A percentile compares a stretch with the other conserved stretches of the same genome.
These are phyloP conservation scores for Phoxinus dragarum DNA, from an alignment of 2,797 vertebrate genomes.

Conservation along the genomic window DNA sequence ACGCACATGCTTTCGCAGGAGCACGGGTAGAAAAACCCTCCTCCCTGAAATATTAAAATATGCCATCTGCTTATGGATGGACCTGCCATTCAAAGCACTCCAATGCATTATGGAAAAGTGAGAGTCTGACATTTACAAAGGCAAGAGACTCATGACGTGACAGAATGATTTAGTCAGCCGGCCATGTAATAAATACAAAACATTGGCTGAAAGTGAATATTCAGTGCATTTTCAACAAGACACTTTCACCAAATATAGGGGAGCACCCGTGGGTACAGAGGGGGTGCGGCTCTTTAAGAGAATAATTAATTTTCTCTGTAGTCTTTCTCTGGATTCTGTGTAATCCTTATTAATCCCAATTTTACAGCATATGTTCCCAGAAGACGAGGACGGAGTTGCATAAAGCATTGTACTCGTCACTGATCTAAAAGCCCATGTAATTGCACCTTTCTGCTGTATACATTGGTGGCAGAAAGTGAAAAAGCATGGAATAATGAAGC, in stretches of 20 bases:
- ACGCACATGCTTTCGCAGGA: not conserved
- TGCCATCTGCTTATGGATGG: constrained; percentile 36
- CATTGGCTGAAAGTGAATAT: constrained; percentile 35
- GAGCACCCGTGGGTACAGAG: constrained; percentile 14
- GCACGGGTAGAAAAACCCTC: not conserved
- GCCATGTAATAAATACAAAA: constrained; percentile 49
- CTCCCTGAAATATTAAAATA: constrained; percentile 37
- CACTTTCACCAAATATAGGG: not conserved
- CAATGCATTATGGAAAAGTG: constrained; percentile 50
- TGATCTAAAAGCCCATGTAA: constrained; percentile 38
- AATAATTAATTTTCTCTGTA: constrained; percentile 45
- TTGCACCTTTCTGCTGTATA: constrained; percentile 13
- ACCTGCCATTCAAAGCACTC: constrained; percentile 45
- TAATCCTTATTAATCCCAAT: constrained; percentile 53
- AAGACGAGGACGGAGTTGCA: constrained; percentile 41
- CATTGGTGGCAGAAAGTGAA: not conserved
- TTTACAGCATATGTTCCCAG: constrained; percentile 50
- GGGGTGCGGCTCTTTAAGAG: constrained; percentile 18
- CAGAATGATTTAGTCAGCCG: constrained; percentile 41
- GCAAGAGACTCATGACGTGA: constrained; percentile 34
- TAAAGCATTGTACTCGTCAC: constrained; percentile 39
- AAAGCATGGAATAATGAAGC: not conserved
- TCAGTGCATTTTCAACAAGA: constrained; percentile 37
- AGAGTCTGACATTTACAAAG: constrained; percentile 56
- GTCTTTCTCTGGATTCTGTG: constrained; percentile 42